Base-by-base conservation (phyloP, 2,797 vertebrate species). In the Xenentodon cancila region DNA sequence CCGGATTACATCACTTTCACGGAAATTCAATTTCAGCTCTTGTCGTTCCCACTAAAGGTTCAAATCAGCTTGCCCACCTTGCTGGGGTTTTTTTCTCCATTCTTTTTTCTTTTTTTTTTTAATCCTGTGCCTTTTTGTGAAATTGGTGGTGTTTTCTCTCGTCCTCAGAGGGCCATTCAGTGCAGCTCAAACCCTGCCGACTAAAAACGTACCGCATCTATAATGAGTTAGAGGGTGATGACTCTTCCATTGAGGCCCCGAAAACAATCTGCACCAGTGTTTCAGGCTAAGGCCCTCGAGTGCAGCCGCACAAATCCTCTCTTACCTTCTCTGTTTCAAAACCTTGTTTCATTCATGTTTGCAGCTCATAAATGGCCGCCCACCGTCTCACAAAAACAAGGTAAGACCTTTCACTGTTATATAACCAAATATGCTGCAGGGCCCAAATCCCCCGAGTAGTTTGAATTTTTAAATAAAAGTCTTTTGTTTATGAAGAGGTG, bases 1-100 rank as follows among this genome's bases (percentile, higher is more conserved):
- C 32, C 40, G 47, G 88, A 91, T 92, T 90, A 91, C 90, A 93
- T 91, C 90, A 89, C 85, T 51, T 70, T 72, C 55, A 57, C 75
- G 78, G 88, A 92, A 90, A 90, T 91, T 91, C 79, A 87, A 86
- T 90, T 89, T 85, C 7, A 65, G 57, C 77, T 78, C 74, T 62
- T 72, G 88, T 89, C 68, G 68, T 66, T 84, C 50, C 68, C 53
- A 6, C 74, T 67, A 60, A 49, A 34, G 34, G 2, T 64, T 11
- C 50, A 45, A 32, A 49, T 54, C 48, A 18, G 13, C 22, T 72
- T 53, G 59, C 75, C 70, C 74, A 60, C 77, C 63, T 55, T 74
- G 81, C 32, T 52, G 3, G 25, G 11, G 9, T 71, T 53, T 65
- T 64, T 73, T 55, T 16, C 27, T 20, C 12, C 40, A 3, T 46